Evolutionary conservation across 2,113 vertebrate species (phyloP).

Genomic region (Vanacampus margaritifer): DNA sequence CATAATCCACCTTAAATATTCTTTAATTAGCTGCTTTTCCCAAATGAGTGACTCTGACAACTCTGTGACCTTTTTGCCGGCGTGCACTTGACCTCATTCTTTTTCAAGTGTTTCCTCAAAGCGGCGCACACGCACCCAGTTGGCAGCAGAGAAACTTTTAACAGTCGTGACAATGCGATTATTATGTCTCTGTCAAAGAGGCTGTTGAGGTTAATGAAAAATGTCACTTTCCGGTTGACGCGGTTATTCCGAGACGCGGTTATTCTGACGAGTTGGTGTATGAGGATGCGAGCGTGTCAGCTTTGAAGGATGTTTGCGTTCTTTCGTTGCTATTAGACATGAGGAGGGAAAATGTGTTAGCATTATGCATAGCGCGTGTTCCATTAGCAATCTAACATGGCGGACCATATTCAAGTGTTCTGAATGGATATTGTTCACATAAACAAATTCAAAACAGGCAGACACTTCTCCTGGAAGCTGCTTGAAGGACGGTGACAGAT

Average conservation of each 20-base stretch:
- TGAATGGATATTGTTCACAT: constrained; percentile 22
- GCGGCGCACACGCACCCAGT: not conserved
- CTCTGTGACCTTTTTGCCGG: not conserved
- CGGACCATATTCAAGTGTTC: constrained; percentile 27
- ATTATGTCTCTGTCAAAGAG: constrained; percentile 35
- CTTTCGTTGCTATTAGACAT: not conserved
- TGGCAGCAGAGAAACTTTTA: constrained; percentile 9
- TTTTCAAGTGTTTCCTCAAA: not conserved
- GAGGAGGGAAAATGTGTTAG: constrained; percentile 3
- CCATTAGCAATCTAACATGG: constrained; percentile 1
- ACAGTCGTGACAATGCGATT: constrained; percentile 30
- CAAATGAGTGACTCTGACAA: not conserved
- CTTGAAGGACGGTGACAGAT: no score
- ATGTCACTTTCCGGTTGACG: constrained; percentile 4
- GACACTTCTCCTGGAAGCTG: no score
- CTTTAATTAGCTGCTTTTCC: not conserved
- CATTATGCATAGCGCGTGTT: constrained; percentile 15
- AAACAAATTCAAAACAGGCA: not conserved
- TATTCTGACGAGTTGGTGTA: constrained; percentile 11
- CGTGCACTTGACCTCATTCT: not conserved
- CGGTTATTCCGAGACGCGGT: constrained; percentile 10
- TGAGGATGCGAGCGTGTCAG: constrained; percentile 1
- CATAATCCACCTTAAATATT: not conserved
- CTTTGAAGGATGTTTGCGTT: constrained; percentile 24
- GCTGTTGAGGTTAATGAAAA: constrained; percentile 15